These are phyloP conservation scores for Gallinago stenura DNA, from an alignment of 2,797 vertebrate species.

Conservation along the genomic window DNA sequence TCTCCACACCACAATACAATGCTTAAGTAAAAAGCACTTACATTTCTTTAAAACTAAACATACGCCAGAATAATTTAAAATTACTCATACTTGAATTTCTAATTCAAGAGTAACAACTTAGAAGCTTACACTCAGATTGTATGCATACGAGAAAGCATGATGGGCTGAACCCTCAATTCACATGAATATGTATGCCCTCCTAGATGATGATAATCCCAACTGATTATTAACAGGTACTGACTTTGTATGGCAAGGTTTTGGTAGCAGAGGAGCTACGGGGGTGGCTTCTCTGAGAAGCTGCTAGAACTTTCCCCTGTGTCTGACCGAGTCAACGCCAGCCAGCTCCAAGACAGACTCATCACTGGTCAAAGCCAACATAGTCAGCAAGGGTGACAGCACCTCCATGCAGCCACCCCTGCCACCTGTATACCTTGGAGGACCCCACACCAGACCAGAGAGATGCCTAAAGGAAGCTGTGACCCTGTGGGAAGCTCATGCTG, in stretches of 20 bases:
- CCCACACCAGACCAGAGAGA: not conserved
- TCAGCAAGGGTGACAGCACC: not conserved
- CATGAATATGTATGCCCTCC: not conserved
- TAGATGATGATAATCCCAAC: not conserved
- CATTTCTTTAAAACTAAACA: not conserved
- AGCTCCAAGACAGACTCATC: not conserved
- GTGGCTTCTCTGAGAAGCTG: not conserved
- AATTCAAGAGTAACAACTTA: not conserved
- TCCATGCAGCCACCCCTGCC: not conserved
- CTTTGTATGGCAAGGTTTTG: not conserved
- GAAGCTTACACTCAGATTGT: not conserved
- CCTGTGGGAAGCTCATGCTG: not conserved
- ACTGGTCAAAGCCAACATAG: not conserved
- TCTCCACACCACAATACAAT: not conserved
- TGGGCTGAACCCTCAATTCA: not conserved
- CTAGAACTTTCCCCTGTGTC: not conserved
- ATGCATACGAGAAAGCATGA: not conserved
- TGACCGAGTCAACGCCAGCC: not conserved
- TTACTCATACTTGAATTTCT: not conserved
- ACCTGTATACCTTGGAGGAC: not conserved
- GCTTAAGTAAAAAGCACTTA: not conserved
- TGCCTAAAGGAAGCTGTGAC: not conserved
- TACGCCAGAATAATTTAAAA: not conserved
- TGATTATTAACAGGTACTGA: not conserved
- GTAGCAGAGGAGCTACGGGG: not conserved